Base-by-base conservation (phyloP, 2,797 vertebrate genomes). In the Phrynocephalus guinanensis region DNA sequence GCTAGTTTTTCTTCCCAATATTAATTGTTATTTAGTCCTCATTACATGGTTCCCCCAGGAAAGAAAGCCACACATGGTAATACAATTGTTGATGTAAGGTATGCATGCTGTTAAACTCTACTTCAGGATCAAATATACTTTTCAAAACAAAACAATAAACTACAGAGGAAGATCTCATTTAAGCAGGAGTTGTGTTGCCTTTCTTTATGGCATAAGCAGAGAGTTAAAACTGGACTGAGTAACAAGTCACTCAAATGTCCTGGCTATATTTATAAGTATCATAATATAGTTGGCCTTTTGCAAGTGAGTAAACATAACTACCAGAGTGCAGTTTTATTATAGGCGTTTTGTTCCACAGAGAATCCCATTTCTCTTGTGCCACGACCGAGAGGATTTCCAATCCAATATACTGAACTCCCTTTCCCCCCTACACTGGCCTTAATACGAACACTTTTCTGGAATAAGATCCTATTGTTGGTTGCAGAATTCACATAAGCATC, bases 11-110 rank as follows among this genome's bases (percentile, higher is more conserved):
- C 70, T 89, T 90, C 76, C 88, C 70, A 18, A 11, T 52, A n/a
- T 16, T 88, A 87, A 88, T 85, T 88, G 86, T 26, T 83, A 84
- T 15, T 72, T 91, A 28, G 73, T 82, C 38, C 82, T 81, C 79
- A 6, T 63, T 63, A 18, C 24, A 60, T 10, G 7, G 6, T 60
- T 72, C n/a, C 28, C n/a, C 60, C 82, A 11, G 52, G 9, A 84
- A 72, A 44, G 18, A 30, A 73, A 60, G 48, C 71, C 56, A 26
- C 16, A 24, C 44, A 52, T n/a, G 6, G 48, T 48, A 72, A 24
- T 71, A 30, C 15, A 50, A 82, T 38, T 28, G 38, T 38, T 73
- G 28, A 48, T 71, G 16, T 33, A 72, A n/a, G 38, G 33, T 28
- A 5, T 7, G 13, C 67, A 71, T 24, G 18, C 22, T 28, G 50